Base-by-base conservation (phyloP, 1,140 invertebrate genomes). In the Microplitis mediator region DNA sequence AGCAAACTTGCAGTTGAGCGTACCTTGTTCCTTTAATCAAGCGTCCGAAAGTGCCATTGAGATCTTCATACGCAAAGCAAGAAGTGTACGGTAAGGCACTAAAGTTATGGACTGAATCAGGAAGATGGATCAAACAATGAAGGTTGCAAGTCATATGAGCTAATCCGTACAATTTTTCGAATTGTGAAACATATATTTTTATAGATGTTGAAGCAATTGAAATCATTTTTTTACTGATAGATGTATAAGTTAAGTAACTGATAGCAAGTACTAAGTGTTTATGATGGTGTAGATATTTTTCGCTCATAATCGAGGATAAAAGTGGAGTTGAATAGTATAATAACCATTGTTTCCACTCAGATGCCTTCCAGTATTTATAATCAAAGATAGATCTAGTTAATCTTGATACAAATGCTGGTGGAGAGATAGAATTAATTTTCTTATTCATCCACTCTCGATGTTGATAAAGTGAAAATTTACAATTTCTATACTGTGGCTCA, bases 21-120 rank as follows among this genome's bases (percentile, higher is more conserved):
- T 69, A 65, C 45, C 75, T 67, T 13, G 77, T 76, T 4, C 64
- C 69, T 45, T 74, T 63, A 36, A 74, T 70, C 56, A 78, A 69
- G 6, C 51, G 60, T 36, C 67, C 54, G 4, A 78, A n/a, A 8
- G 71, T 45, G 50, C 72, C 74, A 74, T 79, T 76, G 31, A 72
- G 60, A 63, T 62, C 39, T 75, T 79, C 75, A 16, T 51, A 76
- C 13, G 69, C 58, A 11, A 76, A 74, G 5, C 72, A 68, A 3
- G 75, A 76, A 32, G 45, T 69, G 8, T 34, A 62, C 11, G 8
- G 14, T 34, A 62, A 34, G 5, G 23, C 3, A 34, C 61, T 32
- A 34, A 62, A 62, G 3, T 62, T 34, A 13, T n/a, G 6, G 4
- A 36, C 61, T 6, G 35, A 3, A 35, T 62, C 61, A 4, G 61